Conservation (phyloP, 2,113 vertebrate species). For the Eonycteris spelaea region DNA sequence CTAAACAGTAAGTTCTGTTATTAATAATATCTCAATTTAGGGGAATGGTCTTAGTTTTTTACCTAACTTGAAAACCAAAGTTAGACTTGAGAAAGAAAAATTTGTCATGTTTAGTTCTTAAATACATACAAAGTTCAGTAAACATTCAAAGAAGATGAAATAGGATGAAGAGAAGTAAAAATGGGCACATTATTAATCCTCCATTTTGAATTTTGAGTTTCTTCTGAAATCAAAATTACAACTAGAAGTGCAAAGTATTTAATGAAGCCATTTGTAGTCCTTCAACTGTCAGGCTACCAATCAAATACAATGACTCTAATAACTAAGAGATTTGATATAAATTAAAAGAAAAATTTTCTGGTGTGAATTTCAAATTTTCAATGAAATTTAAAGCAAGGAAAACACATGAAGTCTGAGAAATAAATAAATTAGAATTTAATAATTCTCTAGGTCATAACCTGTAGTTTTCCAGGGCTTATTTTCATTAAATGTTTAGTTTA, state of each 20-base stretch:
- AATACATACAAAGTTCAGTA: neutral
- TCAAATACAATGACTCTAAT: neutral
- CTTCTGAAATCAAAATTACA: slow-evolving; percentile 14
- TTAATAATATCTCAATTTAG: neutral
- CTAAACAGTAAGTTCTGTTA: neutral
- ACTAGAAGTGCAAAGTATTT: neutral
- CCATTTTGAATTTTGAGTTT: neutral
- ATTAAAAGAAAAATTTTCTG: neutral
- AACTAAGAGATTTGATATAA: neutral
- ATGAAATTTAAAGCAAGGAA: neutral
- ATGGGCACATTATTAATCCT: neutral
- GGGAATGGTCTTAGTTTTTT: neutral
- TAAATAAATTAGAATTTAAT: slow-evolving; percentile 21
- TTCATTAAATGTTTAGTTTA: slow-evolving; percentile 26
- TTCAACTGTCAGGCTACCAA: neutral
- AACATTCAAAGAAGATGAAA: neutral
- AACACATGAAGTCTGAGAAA: neutral
- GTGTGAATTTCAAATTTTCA: slow-evolving; percentile 1
- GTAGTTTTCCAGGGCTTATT: neutral
- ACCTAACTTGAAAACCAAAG: neutral
- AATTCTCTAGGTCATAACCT: neutral
- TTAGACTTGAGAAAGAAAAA: neutral
- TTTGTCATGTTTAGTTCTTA: neutral
- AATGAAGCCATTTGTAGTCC: neutral
- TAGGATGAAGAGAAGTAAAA: neutral